Conservation (phyloP, 2,888 invertebrate species). For the Dicyrtomina minuta region DNA sequence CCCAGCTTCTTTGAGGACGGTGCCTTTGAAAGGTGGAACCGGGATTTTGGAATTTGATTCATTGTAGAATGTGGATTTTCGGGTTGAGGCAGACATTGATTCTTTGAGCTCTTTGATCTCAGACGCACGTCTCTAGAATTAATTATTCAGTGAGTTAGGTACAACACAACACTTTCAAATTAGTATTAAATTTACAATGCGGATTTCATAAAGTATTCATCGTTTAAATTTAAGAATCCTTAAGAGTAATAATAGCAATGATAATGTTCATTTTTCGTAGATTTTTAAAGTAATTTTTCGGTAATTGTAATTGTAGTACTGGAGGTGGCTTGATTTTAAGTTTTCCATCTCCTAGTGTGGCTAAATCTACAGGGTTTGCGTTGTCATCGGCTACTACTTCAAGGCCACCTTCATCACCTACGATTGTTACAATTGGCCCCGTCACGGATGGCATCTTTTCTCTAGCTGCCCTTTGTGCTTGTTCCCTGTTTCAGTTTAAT, state of each 20-base stretch:
- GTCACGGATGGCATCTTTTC: background rate
- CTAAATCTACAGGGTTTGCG: slow-evolving; percentile 24
- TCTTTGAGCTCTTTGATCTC: slow-evolving; percentile 7
- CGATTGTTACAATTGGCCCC: slow-evolving; percentile 28
- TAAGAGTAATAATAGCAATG: background rate
- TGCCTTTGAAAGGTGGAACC: too few relatives aligned
- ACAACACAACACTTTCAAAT: too few relatives aligned
- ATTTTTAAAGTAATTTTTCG: background rate
- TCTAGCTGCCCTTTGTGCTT: slow-evolving; percentile 22
- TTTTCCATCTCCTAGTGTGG: slow-evolving; percentile 27
- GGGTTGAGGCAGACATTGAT: too few relatives aligned
- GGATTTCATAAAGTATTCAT: too few relatives aligned
- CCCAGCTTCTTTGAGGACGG: slow-evolving; percentile 18
- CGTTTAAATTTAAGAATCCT: too few relatives aligned
- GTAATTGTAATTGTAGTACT: background rate
- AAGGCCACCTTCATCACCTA: slow-evolving; percentile 24
- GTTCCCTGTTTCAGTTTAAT: slow-evolving; percentile 20
- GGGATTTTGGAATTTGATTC: too few relatives aligned
- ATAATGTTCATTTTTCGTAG: background rate
- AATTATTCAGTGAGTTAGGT: background rate
- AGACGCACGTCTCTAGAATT: slow-evolving; percentile 2
- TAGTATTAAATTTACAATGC: too few relatives aligned
- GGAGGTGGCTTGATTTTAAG: slow-evolving; percentile 6
- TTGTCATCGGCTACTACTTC: slow-evolving; percentile 30
- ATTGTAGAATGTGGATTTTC: background rate